Base-by-base conservation (phyloP, 2,797 vertebrate genomes). In the Halcyon badia region DNA sequence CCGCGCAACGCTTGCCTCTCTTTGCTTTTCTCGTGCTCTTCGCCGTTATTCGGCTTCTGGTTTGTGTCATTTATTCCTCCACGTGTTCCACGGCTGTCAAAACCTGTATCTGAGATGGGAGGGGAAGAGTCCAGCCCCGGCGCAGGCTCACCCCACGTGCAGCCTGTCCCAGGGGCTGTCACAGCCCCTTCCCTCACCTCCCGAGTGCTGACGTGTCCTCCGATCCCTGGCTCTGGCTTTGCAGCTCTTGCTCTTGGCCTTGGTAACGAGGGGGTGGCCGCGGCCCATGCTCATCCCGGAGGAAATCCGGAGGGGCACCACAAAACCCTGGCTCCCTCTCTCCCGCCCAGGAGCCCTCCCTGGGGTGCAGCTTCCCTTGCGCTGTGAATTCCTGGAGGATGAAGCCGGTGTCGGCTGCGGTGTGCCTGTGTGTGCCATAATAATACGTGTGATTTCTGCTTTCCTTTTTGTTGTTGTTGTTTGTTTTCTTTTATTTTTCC, bases 401-500 rank as follows among this genome's bases (percentile, higher is more conserved):
- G 69, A 86, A 94, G 61, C 25, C 5, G 2, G 11, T 77, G 42
- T 70, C 73, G 41, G 71, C 60, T 78, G 87, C 8, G 19, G 92
- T 31, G 52, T 31, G 30, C 88, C 26, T 76, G 64, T 60, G 54
- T 83, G 44, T 90, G 49, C 84, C 73, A 2, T 96, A 49, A 69
- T 95, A 97, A 96, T 31, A 35, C 82, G 87, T 80, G 82, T 94
- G 95, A 94, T 81, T 91, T 94, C 87, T 93, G 39, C 70, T 51
- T 52, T 81, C 33, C 51, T 72, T 56, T 41, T 48, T 71, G 19
- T 82, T 41, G 41, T 18, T 41, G 41, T 41, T 41, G 41, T 18
- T 39, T 62, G 25, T 49, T 62, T 31, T 81, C 39, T 96, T 98
- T 97, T 98, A 94, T 97, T 97, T 97, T 96, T 98, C 96, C 60